Conservation (phyloP, 2,888 invertebrate species). For the Itoplectis maculator region DNA sequence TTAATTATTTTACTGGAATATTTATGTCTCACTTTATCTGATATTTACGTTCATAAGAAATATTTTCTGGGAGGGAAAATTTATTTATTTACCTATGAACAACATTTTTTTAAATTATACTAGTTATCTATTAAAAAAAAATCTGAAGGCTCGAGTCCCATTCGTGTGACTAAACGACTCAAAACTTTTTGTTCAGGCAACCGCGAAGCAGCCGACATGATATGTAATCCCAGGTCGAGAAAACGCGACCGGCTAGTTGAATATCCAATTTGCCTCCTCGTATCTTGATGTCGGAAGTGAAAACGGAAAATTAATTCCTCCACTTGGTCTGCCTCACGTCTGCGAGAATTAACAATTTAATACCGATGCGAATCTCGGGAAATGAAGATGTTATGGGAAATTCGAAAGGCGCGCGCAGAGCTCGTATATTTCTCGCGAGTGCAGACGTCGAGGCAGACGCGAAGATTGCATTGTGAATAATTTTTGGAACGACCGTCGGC, state of each 20-base stretch:
- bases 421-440: background rate
- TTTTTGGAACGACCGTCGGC: slow-evolving; percentile 6
- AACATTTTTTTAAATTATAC: too few species aligned
- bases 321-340: background rate
- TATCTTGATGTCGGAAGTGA: too few species aligned
- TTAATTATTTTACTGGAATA: too few species aligned
- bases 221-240: background rate
- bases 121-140: too few species aligned
- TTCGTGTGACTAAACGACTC: background rate
- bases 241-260: background rate
- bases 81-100: background rate
- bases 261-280: background rate
- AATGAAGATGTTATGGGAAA: background rate
- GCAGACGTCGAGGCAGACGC: background rate
- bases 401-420: background rate
- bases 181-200: background rate
- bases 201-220: background rate
- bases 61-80: background rate
- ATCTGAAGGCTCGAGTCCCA: background rate
- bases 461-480: slow-evolving; percentile 3
- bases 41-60: too few species aligned
- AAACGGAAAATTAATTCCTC: background rate
- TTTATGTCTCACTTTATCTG: too few species aligned
- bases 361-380: background rate
- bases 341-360: slow-evolving; percentile 6